phyloP scores from a whole-genome alignment of 2,888 invertebrate species.

The Andrena minutula region DNA sequence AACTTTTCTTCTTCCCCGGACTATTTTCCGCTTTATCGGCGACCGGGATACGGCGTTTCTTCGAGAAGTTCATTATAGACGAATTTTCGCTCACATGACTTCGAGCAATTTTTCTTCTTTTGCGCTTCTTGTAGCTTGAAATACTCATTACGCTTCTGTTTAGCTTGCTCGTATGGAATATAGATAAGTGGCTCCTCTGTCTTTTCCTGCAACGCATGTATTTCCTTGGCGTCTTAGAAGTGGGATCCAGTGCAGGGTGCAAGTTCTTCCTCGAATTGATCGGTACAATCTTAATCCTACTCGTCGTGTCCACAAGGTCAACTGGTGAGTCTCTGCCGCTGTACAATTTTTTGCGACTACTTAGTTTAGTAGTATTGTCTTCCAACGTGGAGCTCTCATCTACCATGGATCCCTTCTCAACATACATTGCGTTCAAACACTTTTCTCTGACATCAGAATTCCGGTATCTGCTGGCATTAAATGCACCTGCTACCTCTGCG shows the following conservation, averaged over 20 bases:
- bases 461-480: not conserved
- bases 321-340: slow-evolving; percentile 73
- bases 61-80: not conserved
- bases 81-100: not conserved
- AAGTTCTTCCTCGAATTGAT: slow-evolving; percentile 7
- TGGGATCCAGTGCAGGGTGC: slow-evolving; percentile 74
- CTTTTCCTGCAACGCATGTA: not conserved
- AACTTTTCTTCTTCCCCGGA: not conserved
- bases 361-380: not conserved
- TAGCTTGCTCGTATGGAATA: not conserved
- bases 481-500: not conserved
- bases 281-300: not conserved
- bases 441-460: too few relatives aligned
- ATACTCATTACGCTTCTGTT: not conserved
- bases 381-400: not conserved
- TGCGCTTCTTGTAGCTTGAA: not conserved
- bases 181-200: not conserved
- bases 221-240: not conserved
- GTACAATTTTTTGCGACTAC: slow-evolving; percentile 73
- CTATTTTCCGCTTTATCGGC: not conserved
- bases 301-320: slow-evolving; percentile 64
- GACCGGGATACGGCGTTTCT: not conserved
- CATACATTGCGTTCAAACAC: too few relatives aligned
- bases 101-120: not conserved
- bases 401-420: not conserved